Evolutionary conservation across 1,140 invertebrate species (phyloP).

Genomic region (Drosophila lini): DNA sequence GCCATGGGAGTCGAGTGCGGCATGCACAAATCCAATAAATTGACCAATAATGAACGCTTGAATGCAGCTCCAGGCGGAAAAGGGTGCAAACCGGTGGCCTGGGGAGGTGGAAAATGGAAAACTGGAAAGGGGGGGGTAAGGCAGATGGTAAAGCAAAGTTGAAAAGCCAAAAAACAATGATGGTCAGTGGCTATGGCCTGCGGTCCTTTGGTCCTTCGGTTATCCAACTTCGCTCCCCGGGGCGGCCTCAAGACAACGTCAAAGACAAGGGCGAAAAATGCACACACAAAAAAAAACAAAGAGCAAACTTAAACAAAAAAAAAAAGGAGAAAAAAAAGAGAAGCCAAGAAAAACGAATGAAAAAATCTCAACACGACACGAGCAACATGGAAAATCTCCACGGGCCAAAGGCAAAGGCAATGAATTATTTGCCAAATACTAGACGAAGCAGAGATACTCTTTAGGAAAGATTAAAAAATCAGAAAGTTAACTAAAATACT

Average conservation of each 20-base stretch:
- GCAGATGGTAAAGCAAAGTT: slow-evolving; percentile 48
- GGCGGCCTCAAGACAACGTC: slow-evolving; percentile 56
- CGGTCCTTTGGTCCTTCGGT: slow-evolving; percentile 29
- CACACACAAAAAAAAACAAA: slow-evolving; percentile 14
- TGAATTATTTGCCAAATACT: background rate
- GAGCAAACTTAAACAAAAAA: slow-evolving; percentile 10
- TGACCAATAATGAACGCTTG: slow-evolving; percentile 83
- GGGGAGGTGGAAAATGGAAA: too few species aligned
- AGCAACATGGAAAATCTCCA: slow-evolving; percentile 33
- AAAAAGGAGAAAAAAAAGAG: slow-evolving; percentile 4
- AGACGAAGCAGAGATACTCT: slow-evolving; percentile 13
- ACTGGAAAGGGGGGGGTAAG: too few species aligned
- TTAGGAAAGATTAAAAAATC: background rate
- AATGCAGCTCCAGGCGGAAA: slow-evolving; percentile 50
- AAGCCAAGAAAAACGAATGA: slow-evolving; percentile 11
- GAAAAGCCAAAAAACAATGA: slow-evolving; percentile 81
- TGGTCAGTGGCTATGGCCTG: slow-evolving; percentile 54
- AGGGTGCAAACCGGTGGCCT: background rate
- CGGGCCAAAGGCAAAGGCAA: slow-evolving; percentile 25
- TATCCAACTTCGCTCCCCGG: slow-evolving; percentile 4
- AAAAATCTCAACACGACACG: slow-evolving; percentile 48
- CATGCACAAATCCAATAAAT: slow-evolving; percentile 83
- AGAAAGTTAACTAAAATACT: too few species aligned
- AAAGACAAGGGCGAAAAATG: slow-evolving; percentile 48
- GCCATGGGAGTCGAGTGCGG: slow-evolving; percentile 28